Evolutionary conservation across 2,888 invertebrate genomes (phyloP).

Genomic region (Chloromyia formosa): DNA sequence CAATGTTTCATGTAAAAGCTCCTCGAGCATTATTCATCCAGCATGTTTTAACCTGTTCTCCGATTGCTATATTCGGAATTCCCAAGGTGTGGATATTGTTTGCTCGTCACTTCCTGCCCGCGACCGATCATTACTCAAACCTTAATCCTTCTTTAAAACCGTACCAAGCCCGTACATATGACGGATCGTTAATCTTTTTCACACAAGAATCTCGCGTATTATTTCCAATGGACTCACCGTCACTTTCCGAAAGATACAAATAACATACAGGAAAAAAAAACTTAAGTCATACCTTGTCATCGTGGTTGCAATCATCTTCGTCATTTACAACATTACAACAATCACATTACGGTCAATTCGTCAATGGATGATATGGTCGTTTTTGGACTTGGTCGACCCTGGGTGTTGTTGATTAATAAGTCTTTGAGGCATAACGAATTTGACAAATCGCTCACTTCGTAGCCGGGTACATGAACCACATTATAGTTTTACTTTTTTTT

Average conservation of each 20-base stretch:
- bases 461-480: slow-evolving; percentile 20
- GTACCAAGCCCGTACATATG: not conserved
- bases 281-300: slow-evolving; percentile 31
- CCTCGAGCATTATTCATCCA: too few relatives aligned
- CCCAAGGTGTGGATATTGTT: too few relatives aligned
- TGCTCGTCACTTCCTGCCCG: slow-evolving; percentile 20
- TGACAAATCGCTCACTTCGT: slow-evolving; percentile 47
- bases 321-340: slow-evolving; percentile 23
- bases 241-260: not conserved
- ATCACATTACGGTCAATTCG: slow-evolving; percentile 7
- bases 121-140: not conserved
- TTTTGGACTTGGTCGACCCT: not conserved
- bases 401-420: slow-evolving; percentile 47
- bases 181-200: slow-evolving; percentile 34
- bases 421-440: slow-evolving; percentile 48
- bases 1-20: too few relatives aligned
- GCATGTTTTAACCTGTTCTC: too few relatives aligned
- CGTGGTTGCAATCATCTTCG: slow-evolving; percentile 31
- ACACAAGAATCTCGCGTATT: slow-evolving; percentile 35
- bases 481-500: not conserved
- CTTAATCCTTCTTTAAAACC: slow-evolving; percentile 15
- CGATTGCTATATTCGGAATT: too few relatives aligned
- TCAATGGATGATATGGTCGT: slow-evolving; percentile 16
- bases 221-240: slow-evolving; percentile 14
- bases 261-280: too few relatives aligned